Percentiles rank a stretch among this genome's conserved stretches.
Conservation (phyloP, 2,888 invertebrate species). For the Zygaena filipendulae region DNA sequence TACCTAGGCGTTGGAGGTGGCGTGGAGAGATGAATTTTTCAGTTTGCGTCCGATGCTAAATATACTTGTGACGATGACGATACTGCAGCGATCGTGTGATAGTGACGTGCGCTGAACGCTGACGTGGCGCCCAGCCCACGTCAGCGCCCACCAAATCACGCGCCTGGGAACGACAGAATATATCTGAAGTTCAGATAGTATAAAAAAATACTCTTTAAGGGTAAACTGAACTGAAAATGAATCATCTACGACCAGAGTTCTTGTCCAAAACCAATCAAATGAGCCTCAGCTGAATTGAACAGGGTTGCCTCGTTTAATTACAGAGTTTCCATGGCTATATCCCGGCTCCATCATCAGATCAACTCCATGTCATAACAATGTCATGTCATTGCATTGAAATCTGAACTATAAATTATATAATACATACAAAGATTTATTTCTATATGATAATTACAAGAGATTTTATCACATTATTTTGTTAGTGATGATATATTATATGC, state of each 20-base stretch:
- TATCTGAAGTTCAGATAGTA: neutral
- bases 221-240: neutral
- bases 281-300: neutral
- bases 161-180: conserved; percentile 19
- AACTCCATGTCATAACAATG: neutral
- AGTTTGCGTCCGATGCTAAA: conserved; percentile 48
- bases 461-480: too few species aligned
- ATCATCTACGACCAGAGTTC: neutral
- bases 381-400: neutral
- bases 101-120: conserved; percentile 50
- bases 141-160: conserved; percentile 44
- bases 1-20: too few species aligned
- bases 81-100: conserved; percentile 17
- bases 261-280: neutral
- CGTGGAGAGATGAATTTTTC: conserved; percentile 37
- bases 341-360: neutral
- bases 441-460: too few species aligned
- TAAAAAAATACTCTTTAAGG: neutral
- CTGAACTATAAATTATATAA: too few species aligned
- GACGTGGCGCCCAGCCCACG: conserved; percentile 22
- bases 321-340: neutral
- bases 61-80: conserved; percentile 48
- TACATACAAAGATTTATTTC: too few species aligned
- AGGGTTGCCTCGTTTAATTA: neutral
- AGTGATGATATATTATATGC: too few species aligned